Evolutionary conservation across 2,113 vertebrate species (phyloP), one percentile per base, ranked within the genome.

Genomic region (Phalacrocorax brasilianus): DNA sequence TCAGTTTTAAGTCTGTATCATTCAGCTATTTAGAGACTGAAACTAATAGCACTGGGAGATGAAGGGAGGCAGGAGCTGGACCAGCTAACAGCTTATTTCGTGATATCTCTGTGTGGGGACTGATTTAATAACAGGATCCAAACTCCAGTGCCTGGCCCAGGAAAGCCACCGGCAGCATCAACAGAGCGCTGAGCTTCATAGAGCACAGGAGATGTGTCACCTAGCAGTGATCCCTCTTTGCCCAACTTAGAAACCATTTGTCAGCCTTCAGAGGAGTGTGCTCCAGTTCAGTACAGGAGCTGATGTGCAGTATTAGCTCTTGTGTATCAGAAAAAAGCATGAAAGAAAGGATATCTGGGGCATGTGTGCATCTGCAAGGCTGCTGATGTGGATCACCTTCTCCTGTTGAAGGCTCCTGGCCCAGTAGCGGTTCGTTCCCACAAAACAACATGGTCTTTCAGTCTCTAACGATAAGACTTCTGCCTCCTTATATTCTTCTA

Each of bases 1-100:
- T 97, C 91, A 85, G 4, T 92, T 94, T 88, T 81, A 89, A 95
- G 53, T 47, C 91, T 94, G 53, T 85, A 72, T 50, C 68, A 85
- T 89, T 91, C 85, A 73, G 66, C 71, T 91, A 2, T 87, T 90
- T 83, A 91, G 52, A 62, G 49, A 55, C 49, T 78, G 72, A 91
- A 91, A 93, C 50, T 85, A 85, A 87, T 66, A 75, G 32, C 32
- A 50, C 21, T 35, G 74, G 66, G 58, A 89, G 58, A 93, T 32
- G 66, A 85, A 77, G 81, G 50, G 24, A 89, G 56, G 70, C 30
- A 42, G 65, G 40, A 93, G 45, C 45, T 49, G 40, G 74, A 68
- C 30, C 71, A 95, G 42, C 33, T 52, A 47, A 35, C 4, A 1
- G 61, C n/a, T 85, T 65, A 26, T 35, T 93, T 68, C 0, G 2